Base-by-base conservation (phyloP, 1,140 invertebrate genomes). In the Gryon sp. region DNA sequence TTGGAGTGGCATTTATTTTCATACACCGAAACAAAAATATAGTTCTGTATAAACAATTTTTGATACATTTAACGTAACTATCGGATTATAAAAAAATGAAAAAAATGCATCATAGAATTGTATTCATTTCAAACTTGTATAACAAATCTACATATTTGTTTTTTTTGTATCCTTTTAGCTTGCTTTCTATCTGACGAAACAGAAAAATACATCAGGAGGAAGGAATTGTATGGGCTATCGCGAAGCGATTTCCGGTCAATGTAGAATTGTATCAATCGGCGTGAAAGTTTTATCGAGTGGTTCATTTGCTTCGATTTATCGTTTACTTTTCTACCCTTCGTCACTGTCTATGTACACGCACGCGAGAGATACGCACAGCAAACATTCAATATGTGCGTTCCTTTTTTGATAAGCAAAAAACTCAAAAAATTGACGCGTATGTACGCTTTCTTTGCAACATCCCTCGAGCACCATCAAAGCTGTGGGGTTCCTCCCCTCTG, bases 271-370 rank as follows among this genome's bases (percentile, higher is more conserved):
- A 72, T 66, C 66, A 68, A 66, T 66, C 60, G 60, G 34, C 41
- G 40, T 20, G 32, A 66, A 48, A 30, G 45, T 66, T 66, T 59
- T 60, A 70, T 70, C 66, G 45, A 53, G 32, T 60, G 52, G 43
- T 70, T 76, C 59, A 76, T 70, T 76, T 76, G 60, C 43, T 70
- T 60, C 66, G 53, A 72, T 77, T 77, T 72, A 60, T 72, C 60
- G 59, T 77, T 77, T 68, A 55, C 74, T 72, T 70, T 57, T 69
- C 40, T 48, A 24, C 68, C 40, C 40, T 30, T 26, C 36, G 14
- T n/a, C 15, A 6, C 19, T 34, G 43, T 52, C 48, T 53, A 16
- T 34, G 30, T 43, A 52, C 16, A 59, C 45, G 11, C 36, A 9
- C 6, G 11, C 6, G 48, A 19, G 46, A 46, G 15, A 20, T 41